Base-by-base conservation (phyloP, 2,888 invertebrate genomes). In the Prosopocoilus inquinatus region DNA sequence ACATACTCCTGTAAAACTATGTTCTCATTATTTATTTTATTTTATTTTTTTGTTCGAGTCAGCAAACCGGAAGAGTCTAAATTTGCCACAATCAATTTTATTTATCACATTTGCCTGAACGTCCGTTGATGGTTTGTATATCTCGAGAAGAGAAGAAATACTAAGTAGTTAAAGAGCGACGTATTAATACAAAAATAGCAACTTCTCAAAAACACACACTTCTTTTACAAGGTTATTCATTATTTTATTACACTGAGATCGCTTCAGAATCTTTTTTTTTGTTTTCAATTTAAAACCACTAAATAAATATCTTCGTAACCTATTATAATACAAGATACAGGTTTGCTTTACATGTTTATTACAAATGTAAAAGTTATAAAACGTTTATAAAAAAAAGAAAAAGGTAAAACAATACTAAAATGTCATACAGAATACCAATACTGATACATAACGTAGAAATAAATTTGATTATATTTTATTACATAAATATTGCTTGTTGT, bases 41-140 rank as follows among this genome's bases (percentile, higher is more conserved):
- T 38, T 35, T 11, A 13, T 15, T 41, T 16, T 41, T 41, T 41
- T 41, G 13, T 15, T 41, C 28, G 16, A 67, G 70, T 67, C 61
- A 66, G 67, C 64, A 63, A 70, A 71, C 54, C 54, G 47, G 50
- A 41, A 46, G 39, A 36, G 34, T 61, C 57, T 62, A 63, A 56
- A 57, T 56, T 56, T 61, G 58, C 62, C 60, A 62, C 59, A 57
- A 55, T 57, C 53, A 55, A 28, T 28, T 28, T 28, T 28, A 28
- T 52, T 70, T 75, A 75, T 75, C 75, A 75, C 75, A 74, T 71
- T 74, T 72, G 71, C 69, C 73, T 71, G 70, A 70, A 74, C 71
- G 70, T 71, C 66, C 58, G 58, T 54, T 60, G 59, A 46, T 47
- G 41, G 45, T 51, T 15, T 20, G 33, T 47, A 32, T 32, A 33